phyloP scores from a whole-genome alignment of 2,888 invertebrate species.

The Nephrotoma flavescens region DNA sequence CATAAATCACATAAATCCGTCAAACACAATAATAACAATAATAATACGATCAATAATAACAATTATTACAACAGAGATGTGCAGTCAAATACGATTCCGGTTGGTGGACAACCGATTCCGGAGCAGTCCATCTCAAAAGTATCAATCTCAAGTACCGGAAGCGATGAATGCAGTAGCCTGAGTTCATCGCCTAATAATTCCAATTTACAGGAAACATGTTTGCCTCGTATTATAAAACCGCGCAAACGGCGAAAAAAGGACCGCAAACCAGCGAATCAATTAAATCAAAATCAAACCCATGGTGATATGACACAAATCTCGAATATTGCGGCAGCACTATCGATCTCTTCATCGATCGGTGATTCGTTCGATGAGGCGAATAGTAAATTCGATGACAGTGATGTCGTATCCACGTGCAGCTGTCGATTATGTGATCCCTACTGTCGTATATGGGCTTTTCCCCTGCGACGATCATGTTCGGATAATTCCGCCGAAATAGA shows the following conservation, averaged over 20 bases:
- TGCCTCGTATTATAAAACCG: conserved; percentile 80
- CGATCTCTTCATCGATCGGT: not conserved
- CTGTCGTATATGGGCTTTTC: conserved; percentile 31
- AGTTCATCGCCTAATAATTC: conserved; percentile 26
- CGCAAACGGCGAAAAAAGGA: conserved; percentile 82
- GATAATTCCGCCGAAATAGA: conserved; percentile 24
- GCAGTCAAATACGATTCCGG: not conserved
- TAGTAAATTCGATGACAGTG: not conserved
- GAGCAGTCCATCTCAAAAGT: not conserved
- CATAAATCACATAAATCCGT: conserved; percentile 21
- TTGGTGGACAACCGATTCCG: not conserved
- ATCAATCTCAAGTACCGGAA: conserved; percentile 35
- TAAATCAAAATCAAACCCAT: not conserved
- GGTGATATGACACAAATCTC: not conserved
- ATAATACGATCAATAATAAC: not conserved
- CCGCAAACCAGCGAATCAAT: conserved; percentile 43
- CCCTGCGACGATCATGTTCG: conserved; percentile 27
- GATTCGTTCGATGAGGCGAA: not conserved
- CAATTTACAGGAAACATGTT: conserved; percentile 43
- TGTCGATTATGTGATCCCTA: conserved; percentile 27
- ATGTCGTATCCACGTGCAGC: conserved; percentile 14
- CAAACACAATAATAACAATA: not conserved
- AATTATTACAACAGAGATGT: conserved; percentile 6
- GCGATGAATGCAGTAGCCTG: conserved; percentile 57
- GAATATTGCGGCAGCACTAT: not conserved